Base-by-base conservation (phyloP, 2,888 invertebrate species). In the Phalangium opilio region DNA sequence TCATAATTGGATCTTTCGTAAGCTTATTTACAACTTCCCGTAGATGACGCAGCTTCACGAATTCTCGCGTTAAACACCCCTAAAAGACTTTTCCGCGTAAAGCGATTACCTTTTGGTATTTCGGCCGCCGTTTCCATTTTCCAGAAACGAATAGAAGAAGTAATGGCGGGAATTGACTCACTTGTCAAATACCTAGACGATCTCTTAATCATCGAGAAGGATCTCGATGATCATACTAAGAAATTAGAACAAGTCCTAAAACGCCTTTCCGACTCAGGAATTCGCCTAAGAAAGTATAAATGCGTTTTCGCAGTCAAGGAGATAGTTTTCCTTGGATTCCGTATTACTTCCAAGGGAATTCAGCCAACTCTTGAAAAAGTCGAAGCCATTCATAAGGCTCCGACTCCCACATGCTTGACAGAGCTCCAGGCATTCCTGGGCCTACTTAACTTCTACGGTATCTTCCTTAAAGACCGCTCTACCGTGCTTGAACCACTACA, bases 71-170 rank as follows among this genome's bases (percentile, higher is more conserved):
- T 45, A 21, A 39, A 21, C 11, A 39, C 45, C 5, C 45, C 8
- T 36, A 35, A 38, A 32, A 48, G 48, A 11, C 38, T 43, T 11
- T 50, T 50, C 32, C 17, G 34, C 35, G 50, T 49, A 14, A 45
- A 47, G 5, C 27, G 56, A n/a, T 43, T 56, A n/a, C 50, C 48
- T 14, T 56, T 52, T 45, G 55, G 55, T 10, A 51, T 64, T 15
- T 56, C 59, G 4, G 59, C 55, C 21, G 62, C 60, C 3, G 61
- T 62, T 0, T 59, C 59, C 3, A 61, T 62, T 46, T 64, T 65
- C 47, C 62, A 66, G 56, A 57, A 56, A 48, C 45, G 60, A 1
- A 64, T 65, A 59, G 55, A 56, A 3, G 50, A 43, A 19, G 18
- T 55, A 2, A 21, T 56, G 11, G 35, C 48, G 12, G 50, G 49